A percentile compares a stretch with the other conserved stretches of the same genome.
These are phyloP conservation scores for Brotula barbata DNA, from an alignment of 2,797 vertebrate genomes.

Conservation along the genomic window DNA sequence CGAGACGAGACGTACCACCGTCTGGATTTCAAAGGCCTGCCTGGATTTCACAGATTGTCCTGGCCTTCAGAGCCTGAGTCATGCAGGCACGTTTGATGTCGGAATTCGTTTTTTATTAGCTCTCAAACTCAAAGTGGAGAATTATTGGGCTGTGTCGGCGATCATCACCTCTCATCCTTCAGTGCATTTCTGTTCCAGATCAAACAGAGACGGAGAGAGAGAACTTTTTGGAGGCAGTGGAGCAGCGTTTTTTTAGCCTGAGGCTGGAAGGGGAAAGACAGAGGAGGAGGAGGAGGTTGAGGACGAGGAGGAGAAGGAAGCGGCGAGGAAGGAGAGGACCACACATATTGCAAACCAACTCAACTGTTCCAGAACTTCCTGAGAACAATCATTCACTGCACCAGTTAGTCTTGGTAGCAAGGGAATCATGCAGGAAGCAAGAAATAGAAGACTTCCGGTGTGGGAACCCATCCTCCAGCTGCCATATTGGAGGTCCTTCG, in stretches of 20 bases:
- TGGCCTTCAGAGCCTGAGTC: slow-evolving; percentile 27
- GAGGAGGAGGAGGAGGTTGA: slow-evolving; percentile 6
- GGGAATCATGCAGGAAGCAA: slow-evolving; percentile 75
- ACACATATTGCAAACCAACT: slow-evolving; percentile 22
- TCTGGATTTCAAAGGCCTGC: slow-evolving; percentile 33
- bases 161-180: too few species aligned
- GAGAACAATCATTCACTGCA: slow-evolving; percentile 23
- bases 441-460: slow-evolving; percentile 28
- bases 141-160: too few species aligned
- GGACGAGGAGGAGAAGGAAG: slow-evolving; percentile 5
- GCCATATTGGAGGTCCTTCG: slow-evolving; percentile 35
- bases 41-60: slow-evolving; percentile 27
- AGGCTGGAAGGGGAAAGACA: slow-evolving; percentile 19
- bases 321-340: neutral
- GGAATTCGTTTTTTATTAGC: slow-evolving; percentile 47
- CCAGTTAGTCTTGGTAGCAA: slow-evolving; percentile 59
- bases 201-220: slow-evolving; percentile 54
- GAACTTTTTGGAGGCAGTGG: slow-evolving; percentile 38
- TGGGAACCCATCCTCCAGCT: slow-evolving; percentile 34
- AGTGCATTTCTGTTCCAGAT: slow-evolving; percentile 49
- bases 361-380: slow-evolving; percentile 22
- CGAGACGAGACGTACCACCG: slow-evolving; percentile 12
- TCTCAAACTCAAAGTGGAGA: slow-evolving; percentile 44
- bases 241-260: slow-evolving; percentile 19
- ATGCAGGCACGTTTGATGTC: slow-evolving; percentile 39